Evolutionary conservation across 2,113 vertebrate genomes (phyloP), one percentile per base, ranked within the genome.

Genomic region (Sterna hirundo): DNA sequence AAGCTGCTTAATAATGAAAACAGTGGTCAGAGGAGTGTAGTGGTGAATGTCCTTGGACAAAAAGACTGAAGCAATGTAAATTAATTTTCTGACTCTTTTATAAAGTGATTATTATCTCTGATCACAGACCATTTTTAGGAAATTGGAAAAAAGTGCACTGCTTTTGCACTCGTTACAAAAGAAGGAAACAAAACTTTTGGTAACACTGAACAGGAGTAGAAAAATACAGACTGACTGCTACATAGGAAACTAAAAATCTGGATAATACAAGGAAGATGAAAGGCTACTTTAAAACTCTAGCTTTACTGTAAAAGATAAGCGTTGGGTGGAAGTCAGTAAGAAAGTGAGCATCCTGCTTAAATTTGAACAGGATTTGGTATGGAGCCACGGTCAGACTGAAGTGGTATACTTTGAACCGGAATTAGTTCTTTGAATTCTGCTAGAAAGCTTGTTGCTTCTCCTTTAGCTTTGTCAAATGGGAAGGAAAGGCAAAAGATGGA

Each of bases 1-100:
- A 97, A 95, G 92, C 94, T 94, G 95, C 93, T 98, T 97, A 97
- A 97, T 98, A 98, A 98, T 97, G 94, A 92, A 98, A 92, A 68
- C 46, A 38, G 70, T 75, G 81, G 95, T 97, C 97, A 96, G 81
- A 88, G 83, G 68, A 96, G 79, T 81, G 51, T 74, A 89, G 68
- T 34, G 5, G 18, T 75, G 54, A 84, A 96, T 55, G 80, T 86
- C 86, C 81, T 96, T 69, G 32, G 82, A 80, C 29, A 83, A 60
- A 93, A 95, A 96, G 71, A 57, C 94, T 96, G 91, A 87, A 86
- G 62, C 6, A 79, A 74, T 36, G 51, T 89, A 77, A 96, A 95
- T 95, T 95, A 95, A 88, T 93, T 96, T 96, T 81, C 55, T 74
- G 68, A 69, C 25, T 62, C 66, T 84, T 66, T 82, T 32, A 69